Conservation (phyloP, 2,888 invertebrate genomes). For the Chrysina gloriosa region DNA sequence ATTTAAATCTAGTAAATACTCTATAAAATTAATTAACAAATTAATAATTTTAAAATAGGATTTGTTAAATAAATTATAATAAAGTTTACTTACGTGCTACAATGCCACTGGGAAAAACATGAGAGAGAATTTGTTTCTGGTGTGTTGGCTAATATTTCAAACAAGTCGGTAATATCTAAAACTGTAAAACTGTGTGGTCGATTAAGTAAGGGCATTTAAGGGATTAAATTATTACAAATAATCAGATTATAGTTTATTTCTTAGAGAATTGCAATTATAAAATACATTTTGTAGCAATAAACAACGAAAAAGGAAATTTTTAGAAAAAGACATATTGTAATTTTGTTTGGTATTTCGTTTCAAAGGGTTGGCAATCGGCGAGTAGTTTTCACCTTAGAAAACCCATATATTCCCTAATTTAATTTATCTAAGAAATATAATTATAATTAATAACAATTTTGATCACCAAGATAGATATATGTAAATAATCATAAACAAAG, state of each 20-base stretch:
- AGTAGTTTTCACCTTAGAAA: too few species aligned
- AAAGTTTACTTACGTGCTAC: constrained; percentile 74
- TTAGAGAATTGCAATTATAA: neutral
- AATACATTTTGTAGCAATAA: constrained; percentile 14
- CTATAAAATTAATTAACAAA: neutral
- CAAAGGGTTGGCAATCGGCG: too few species aligned
- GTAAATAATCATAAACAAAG: too few species aligned
- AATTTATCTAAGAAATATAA: too few species aligned
- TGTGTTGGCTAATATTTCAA: neutral
- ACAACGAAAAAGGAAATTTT: constrained; percentile 1
- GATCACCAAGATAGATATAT: too few species aligned
- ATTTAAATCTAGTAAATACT: neutral
- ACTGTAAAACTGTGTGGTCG: neutral
- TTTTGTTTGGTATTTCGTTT: too few species aligned
- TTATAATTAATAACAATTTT: too few species aligned
- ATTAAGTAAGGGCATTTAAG: neutral
- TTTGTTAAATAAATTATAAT: constrained; percentile 50
- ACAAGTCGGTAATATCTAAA: neutral
- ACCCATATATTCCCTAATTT: too few species aligned
- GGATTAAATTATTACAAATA: too few species aligned
- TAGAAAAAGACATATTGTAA: too few species aligned
- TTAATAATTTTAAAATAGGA: constrained; percentile 49
- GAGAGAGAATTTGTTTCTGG: neutral
- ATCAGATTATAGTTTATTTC: neutral
- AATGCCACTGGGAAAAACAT: constrained; percentile 79